phyloP scores from a whole-genome alignment of 2,888 invertebrate species.

The Glaucopsyche alexis region DNA sequence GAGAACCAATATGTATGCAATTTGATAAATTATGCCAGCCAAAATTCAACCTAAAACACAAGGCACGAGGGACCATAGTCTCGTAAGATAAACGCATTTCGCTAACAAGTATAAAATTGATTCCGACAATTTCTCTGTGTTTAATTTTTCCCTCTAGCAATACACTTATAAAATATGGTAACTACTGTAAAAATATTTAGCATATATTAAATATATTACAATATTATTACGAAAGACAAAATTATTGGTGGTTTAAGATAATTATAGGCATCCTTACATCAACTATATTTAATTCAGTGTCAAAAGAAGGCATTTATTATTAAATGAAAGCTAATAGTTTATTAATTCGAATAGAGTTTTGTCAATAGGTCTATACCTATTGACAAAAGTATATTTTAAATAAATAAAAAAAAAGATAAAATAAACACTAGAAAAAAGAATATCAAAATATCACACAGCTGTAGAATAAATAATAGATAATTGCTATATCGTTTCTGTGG shows the following conservation, averaged over 20 bases:
- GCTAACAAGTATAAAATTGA: constrained; percentile 27
- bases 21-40: constrained; percentile 21
- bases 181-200: constrained; percentile 18
- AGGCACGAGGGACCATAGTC: not conserved
- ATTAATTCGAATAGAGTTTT: no score
- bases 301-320: no score
- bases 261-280: not conserved
- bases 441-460: no score
- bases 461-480: no score
- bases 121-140: constrained; percentile 26
- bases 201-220: not conserved
- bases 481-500: no score
- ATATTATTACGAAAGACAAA: not conserved
- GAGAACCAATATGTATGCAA: constrained; percentile 23
- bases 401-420: no score
- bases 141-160: constrained; percentile 28
- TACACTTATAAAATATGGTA: constrained; percentile 21
- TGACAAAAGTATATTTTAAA: no score
- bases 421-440: no score
- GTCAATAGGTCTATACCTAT: no score
- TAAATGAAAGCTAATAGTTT: no score
- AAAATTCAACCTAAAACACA: not conserved
- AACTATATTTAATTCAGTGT: not conserved
- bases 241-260: constrained; percentile 6
- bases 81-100: not conserved